A percentile compares a stretch with the other conserved stretches of the same genome.
These are phyloP conservation scores for Stramonita haemastoma DNA, from an alignment of 2,888 invertebrate genomes.

Conservation along the genomic window DNA sequence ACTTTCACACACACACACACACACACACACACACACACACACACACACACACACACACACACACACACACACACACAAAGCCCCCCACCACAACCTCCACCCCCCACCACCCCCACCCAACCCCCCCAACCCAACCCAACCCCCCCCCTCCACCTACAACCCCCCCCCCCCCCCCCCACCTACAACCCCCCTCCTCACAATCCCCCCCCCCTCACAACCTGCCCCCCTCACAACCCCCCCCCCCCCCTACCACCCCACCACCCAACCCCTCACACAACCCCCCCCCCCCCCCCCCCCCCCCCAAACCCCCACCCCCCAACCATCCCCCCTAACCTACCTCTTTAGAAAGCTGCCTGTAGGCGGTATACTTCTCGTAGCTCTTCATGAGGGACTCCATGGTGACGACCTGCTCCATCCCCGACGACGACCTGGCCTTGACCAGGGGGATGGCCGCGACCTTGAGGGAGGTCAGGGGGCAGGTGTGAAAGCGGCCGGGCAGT, in stretches of 20 bases:
- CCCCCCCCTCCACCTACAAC: neutral
- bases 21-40: slow-evolving; percentile 3
- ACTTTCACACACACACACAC: neutral
- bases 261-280: neutral
- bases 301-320: neutral
- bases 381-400: slow-evolving; percentile 29
- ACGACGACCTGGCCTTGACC: slow-evolving; percentile 53
- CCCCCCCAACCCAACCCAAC: neutral
- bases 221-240: neutral
- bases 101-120: no score
- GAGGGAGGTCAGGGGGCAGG: slow-evolving; percentile 56
- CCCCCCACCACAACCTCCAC: no score
- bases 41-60: slow-evolving; percentile 1
- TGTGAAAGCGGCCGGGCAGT: slow-evolving; percentile 55
- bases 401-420: slow-evolving; percentile 21
- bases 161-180: no score
- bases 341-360: slow-evolving; percentile 22
- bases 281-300: neutral
- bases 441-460: slow-evolving; percentile 69
- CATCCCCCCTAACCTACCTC: neutral
- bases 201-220: neutral
- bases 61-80: neutral
- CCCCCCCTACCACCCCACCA: neutral
- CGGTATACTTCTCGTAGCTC: slow-evolving; percentile 31
- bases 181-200: no score